Conservation (phyloP, 2,888 invertebrate species). For the Rhamphomyia laevipes region DNA sequence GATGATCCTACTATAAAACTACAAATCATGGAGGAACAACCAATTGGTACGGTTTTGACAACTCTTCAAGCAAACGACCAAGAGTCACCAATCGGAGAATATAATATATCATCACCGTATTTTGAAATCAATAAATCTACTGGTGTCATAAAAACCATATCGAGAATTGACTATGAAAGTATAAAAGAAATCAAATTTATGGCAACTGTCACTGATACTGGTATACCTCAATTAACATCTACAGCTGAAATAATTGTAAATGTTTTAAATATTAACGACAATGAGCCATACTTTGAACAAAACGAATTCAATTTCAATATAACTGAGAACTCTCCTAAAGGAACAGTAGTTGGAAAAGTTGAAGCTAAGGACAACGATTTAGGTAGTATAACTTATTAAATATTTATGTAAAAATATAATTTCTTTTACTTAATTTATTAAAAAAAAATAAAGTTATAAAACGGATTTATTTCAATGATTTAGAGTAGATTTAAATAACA, state of each 20-base stretch:
- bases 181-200: conserved; percentile 65
- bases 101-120: conserved; percentile 51
- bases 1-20: conserved; percentile 51
- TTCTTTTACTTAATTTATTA: no score
- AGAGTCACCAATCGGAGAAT: conserved; percentile 71
- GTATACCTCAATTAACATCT: conserved; percentile 70
- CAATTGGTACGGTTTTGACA: conserved; percentile 62
- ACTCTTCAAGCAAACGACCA: conserved; percentile 68
- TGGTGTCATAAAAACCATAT: conserved; percentile 61
- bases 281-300: conserved; percentile 65
- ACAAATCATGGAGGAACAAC: conserved; percentile 71
- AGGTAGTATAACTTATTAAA: conserved; percentile 37
- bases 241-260: conserved; percentile 65
- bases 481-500: no score
- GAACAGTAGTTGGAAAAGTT: conserved; percentile 60
- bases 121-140: conserved; percentile 72
- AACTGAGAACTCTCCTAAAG: conserved; percentile 62
- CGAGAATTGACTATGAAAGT: conserved; percentile 74
- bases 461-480: neutral
- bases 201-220: conserved; percentile 73
- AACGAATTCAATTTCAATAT: conserved; percentile 58
- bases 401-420: neutral
- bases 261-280: conserved; percentile 77
- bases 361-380: conserved; percentile 68
- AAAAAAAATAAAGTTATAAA: no score